Evolutionary conservation across 2,888 invertebrate species (phyloP).

Genomic region (Tryphoninae sp.): DNA sequence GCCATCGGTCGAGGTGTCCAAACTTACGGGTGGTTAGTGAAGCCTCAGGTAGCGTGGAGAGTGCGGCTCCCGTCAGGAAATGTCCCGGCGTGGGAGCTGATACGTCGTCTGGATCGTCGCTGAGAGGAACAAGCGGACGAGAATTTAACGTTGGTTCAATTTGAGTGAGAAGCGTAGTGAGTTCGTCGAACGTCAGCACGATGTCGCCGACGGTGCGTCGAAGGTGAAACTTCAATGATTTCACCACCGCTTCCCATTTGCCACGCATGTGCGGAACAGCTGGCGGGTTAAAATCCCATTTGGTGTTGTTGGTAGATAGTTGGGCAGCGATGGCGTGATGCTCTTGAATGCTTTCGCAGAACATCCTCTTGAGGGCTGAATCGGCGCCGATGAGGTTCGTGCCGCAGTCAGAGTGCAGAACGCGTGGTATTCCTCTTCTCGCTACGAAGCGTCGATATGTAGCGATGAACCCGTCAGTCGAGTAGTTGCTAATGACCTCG

Average conservation of each 20-base stretch:
- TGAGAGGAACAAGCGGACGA: conserved; percentile 63
- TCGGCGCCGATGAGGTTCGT: conserved; percentile 14
- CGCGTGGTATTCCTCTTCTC: conserved; percentile 1
- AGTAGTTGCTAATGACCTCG: conserved; percentile 15
- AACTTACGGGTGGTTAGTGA: conserved; percentile 48
- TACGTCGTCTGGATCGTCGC: not conserved
- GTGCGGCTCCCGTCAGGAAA: conserved; percentile 68
- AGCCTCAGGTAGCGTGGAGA: conserved; percentile 65
- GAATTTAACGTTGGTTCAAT: conserved; percentile 66
- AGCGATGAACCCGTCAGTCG: conserved; percentile 25
- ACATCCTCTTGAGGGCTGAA: conserved; percentile 6
- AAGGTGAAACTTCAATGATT: too few relatives aligned
- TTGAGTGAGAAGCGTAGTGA: conserved; percentile 63
- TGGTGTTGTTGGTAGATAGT: not conserved
- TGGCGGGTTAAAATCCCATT: too few relatives aligned
- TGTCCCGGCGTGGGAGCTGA: conserved; percentile 32
- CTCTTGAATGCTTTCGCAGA: conserved; percentile 9
- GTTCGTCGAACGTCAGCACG: conserved; percentile 65
- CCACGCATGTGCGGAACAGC: too few relatives aligned
- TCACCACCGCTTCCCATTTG: too few relatives aligned
- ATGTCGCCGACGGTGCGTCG: too few relatives aligned
- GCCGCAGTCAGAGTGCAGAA: conserved; percentile 7
- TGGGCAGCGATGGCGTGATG: conserved; percentile 13
- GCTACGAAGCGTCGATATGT: conserved; percentile 16
- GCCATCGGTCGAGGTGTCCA: conserved; percentile 46